A percentile compares a stretch with the other conserved stretches of the same genome.
phyloP scores from a whole-genome alignment of 2,113 vertebrate species.

The Thomomys bottae region DNA sequence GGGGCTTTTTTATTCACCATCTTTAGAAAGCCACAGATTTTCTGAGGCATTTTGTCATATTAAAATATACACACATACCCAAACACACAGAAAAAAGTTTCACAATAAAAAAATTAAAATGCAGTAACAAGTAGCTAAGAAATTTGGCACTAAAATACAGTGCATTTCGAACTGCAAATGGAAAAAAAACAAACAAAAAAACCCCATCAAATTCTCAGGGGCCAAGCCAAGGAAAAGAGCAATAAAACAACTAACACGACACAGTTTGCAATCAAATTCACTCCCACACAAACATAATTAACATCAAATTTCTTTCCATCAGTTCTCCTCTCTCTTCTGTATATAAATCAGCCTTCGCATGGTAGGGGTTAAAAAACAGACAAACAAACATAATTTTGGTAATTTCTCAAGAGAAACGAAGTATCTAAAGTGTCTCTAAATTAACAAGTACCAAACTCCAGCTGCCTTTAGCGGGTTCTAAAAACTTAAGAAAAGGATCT shows the following conservation, averaged over 20 bases:
- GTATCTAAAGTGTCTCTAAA: constrained; percentile 85
- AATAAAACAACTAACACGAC: constrained; percentile 77
- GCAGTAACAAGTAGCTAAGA: constrained; percentile 73
- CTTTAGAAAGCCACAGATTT: constrained; percentile 80
- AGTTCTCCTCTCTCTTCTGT: neutral
- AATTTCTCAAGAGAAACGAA: constrained; percentile 82
- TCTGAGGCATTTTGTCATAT: constrained; percentile 66
- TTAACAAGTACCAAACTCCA: constrained; percentile 85
- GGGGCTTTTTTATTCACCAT: constrained; percentile 78
- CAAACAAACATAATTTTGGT: constrained; percentile 78
- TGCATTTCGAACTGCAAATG: constrained; percentile 74
- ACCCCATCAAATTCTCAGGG: constrained; percentile 69
- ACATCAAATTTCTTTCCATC: constrained; percentile 69
- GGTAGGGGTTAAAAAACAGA: constrained; percentile 78
- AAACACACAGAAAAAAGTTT: constrained; percentile 75
- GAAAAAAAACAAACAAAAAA: constrained; percentile 70
- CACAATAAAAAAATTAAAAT: constrained; percentile 70
- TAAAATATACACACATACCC: constrained; percentile 60
- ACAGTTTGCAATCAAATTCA: constrained; percentile 75
- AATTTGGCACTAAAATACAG: constrained; percentile 76
- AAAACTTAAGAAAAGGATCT: constrained; percentile 92
- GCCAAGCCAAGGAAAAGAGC: constrained; percentile 66
- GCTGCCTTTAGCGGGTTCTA: constrained; percentile 93
- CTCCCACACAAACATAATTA: constrained; percentile 69
- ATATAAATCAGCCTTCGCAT: constrained; percentile 55